Base-by-base conservation (phyloP, 1,140 invertebrate species). In the Microplitis demolitor region DNA sequence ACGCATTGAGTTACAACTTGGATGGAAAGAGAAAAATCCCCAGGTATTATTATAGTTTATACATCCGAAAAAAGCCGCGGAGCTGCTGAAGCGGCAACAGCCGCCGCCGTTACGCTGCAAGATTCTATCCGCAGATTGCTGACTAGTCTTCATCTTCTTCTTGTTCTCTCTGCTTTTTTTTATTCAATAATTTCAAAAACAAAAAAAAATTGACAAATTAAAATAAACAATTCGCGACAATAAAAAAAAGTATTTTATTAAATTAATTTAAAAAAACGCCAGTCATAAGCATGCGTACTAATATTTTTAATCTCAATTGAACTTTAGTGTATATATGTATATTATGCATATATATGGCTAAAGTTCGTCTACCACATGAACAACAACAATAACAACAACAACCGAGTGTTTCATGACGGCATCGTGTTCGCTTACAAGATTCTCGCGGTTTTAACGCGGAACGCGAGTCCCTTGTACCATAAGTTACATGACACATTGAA, bases 1-100 rank as follows among this genome's bases (percentile, higher is more conserved):
- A 73, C 61, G 67, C 75, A 77, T 79, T 75, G 78, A 79, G 77
- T 80, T 80, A 79, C 78, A 80, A 78, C 76, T 58, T 37, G n/a
- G 37, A 64, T 45, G 6, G 39, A 45, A 45, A 45, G 39, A 45
- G 5, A 45, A 45, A 45, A 50, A 64, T 8, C 62, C 62, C 14
- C 62, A 64, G 62, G 62, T 64, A 64, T 64, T 45, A 45, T 45
- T 64, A 64, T 72, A 37, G 60, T 66, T 67, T 72, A 63, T 71
- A 73, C 11, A 45, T 45, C 39, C 67, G 69, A 71, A 71, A 45
- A 24, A 66, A 73, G 75, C 74, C 68, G 58, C 70, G 71, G 68
- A 66, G 54, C 60, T 67, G 45, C 56, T 61, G 70, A 69, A 62
- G 74, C 69, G 66, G 34, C 70, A 45, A 62, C 70, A 56, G 73